Conservation (phyloP, 2,888 invertebrate species). For the Andricus quercusramuli region DNA sequence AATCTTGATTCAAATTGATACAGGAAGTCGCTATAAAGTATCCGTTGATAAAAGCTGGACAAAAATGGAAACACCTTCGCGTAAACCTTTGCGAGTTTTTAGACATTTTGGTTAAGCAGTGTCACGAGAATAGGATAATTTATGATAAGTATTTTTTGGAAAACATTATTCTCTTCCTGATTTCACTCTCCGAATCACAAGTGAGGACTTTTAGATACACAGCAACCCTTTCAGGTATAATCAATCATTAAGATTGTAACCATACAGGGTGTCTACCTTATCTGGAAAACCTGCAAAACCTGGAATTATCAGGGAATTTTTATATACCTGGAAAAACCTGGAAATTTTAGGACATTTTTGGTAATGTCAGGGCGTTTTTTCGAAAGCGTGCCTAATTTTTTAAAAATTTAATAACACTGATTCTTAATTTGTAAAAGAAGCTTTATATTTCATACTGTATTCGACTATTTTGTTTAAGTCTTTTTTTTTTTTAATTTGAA, state of each 20-base stretch:
- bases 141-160: constrained; percentile 99
- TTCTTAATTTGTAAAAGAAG: too few relatives aligned
- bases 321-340: too few relatives aligned
- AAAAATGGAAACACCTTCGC: constrained; percentile 98
- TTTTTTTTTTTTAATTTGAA: too few relatives aligned
- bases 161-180: constrained; percentile 97
- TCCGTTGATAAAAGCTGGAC: constrained; percentile 97
- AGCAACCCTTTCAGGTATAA: constrained; percentile 91
- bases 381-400: too few relatives aligned
- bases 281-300: too few relatives aligned
- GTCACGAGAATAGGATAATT: constrained; percentile 98
- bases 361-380: too few relatives aligned
- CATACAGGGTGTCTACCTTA: too few relatives aligned
- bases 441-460: too few relatives aligned
- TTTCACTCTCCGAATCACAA: constrained; percentile 98
- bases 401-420: too few relatives aligned
- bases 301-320: too few relatives aligned
- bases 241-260: constrained; percentile 38
- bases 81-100: constrained; percentile 98
- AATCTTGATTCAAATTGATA: constrained; percentile 49
- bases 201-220: constrained; percentile 95
- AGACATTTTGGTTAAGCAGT: constrained; percentile 96
- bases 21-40: constrained; percentile 97
- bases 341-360: too few relatives aligned
- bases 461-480: too few relatives aligned